A percentile compares a stretch with the other conserved stretches of the same genome.
Evolutionary conservation across 2,888 invertebrate species (phyloP).

Genomic region (Eupelmus urozonus): DNA sequence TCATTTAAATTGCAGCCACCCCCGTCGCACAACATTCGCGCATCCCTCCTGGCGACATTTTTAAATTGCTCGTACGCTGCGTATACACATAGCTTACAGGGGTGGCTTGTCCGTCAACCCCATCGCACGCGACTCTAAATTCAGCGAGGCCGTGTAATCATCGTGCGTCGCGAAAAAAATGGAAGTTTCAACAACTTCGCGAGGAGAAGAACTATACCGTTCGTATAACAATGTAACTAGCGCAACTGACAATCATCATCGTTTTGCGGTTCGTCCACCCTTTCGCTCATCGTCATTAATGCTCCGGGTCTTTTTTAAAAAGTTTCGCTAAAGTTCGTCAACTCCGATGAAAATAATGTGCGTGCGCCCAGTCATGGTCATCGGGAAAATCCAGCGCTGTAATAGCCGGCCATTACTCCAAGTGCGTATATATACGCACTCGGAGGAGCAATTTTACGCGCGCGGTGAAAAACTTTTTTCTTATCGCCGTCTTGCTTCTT

Average conservation of each 20-base stretch:
- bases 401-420: slow-evolving; percentile 17
- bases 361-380: neutral
- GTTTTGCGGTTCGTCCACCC: slow-evolving; percentile 45
- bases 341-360: neutral
- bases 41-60: slow-evolving; percentile 20
- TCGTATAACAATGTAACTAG: neutral
- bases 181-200: slow-evolving; percentile 49
- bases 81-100: neutral
- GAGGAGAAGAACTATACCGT: too few species aligned
- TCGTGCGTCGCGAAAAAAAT: slow-evolving; percentile 5
- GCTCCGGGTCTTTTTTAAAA: slow-evolving; percentile 14
- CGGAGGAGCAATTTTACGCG: neutral
- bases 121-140: slow-evolving; percentile 42
- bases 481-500: slow-evolving; percentile 4
- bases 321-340: neutral
- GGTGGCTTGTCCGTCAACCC: slow-evolving; percentile 16
- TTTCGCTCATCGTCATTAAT: neutral
- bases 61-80: slow-evolving; percentile 5
- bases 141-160: slow-evolving; percentile 26
- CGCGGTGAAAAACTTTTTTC: neutral
- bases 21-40: neutral
- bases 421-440: too few species aligned
- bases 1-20: slow-evolving; percentile 47
- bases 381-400: neutral
- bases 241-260: slow-evolving; percentile 21